phyloP scores from a whole-genome alignment of 1,140 invertebrate genomes.

The Bursaphelenchus mucronatus region DNA sequence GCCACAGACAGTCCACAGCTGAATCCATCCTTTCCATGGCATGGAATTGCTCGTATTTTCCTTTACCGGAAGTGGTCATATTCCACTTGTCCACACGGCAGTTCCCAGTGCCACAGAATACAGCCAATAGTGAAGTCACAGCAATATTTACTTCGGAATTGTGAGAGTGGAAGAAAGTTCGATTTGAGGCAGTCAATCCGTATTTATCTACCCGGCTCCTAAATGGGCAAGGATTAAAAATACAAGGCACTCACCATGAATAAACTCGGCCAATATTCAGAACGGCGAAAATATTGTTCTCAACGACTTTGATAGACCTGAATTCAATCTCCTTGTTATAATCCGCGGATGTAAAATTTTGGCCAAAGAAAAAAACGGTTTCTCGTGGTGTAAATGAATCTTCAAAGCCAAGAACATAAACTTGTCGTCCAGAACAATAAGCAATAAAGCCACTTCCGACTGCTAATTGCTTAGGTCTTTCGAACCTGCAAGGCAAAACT shows the following conservation, averaged over 20 bases:
- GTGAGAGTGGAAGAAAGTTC: conserved; percentile 30
- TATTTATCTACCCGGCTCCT: conserved; percentile 30
- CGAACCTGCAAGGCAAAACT: too few relatives aligned
- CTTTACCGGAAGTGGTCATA: conserved; percentile 30
- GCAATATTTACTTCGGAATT: conserved; percentile 24
- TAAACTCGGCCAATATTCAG: conserved; percentile 44
- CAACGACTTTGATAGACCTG: conserved; percentile 25
- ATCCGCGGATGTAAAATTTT: conserved; percentile 2
- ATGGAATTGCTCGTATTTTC: conserved; percentile 26
- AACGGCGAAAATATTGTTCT: conserved; percentile 34
- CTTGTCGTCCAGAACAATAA: conserved; percentile 5
- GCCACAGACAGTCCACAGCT: conserved; percentile 19
- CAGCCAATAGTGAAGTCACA: conserved; percentile 23
- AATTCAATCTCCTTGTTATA: conserved; percentile 30
- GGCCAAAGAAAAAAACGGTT: conserved; percentile 2
- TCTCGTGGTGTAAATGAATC: conserved; percentile 6
- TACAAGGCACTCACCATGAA: conserved; percentile 31
- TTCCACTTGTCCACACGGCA: conserved; percentile 34
- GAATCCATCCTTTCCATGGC: conserved; percentile 31
- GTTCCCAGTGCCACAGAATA: conserved; percentile 43
- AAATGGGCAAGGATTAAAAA: conserved; percentile 17
- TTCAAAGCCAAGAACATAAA: conserved; percentile 6
- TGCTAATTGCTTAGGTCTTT: conserved; percentile 5
- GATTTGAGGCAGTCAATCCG: conserved; percentile 22
- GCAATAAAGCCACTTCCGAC: conserved; percentile 12